Evolutionary conservation across 2,797 vertebrate species (phyloP).

Genomic region (Sebastes aleutianus): DNA sequence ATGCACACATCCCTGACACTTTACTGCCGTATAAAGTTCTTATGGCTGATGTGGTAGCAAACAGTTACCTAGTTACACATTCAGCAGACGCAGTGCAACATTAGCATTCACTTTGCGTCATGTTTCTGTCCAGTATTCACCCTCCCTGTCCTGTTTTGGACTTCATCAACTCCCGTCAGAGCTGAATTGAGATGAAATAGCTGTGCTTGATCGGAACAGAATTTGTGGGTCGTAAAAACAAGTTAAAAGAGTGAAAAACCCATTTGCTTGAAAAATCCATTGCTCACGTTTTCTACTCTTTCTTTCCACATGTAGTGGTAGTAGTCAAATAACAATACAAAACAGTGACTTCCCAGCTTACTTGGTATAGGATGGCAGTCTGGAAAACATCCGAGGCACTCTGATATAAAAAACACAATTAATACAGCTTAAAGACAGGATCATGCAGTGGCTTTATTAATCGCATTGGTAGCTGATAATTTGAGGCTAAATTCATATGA

Average conservation of each 20-base stretch:
- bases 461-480: not conserved
- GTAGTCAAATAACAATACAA: too few species aligned
- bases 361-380: too few species aligned
- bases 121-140: not conserved
- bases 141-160: not conserved
- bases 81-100: not conserved
- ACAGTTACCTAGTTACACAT: not conserved
- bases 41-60: not conserved
- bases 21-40: not conserved
- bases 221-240: not conserved
- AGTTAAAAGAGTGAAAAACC: not conserved
- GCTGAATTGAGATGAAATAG: not conserved
- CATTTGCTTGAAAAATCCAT: not conserved
- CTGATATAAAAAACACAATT: not conserved
- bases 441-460: not conserved
- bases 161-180: not conserved
- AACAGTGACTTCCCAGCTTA: too few species aligned
- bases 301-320: not conserved
- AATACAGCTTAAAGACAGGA: not conserved
- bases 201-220: not conserved
- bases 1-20: not conserved
- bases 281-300: not conserved
- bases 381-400: too few species aligned
- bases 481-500: not conserved
- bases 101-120: constrained; percentile 3